A percentile compares a stretch with the other conserved stretches of the same genome.
These are phyloP conservation scores for Gobius niger DNA, from an alignment of 2,113 vertebrate genomes.

Conservation along the genomic window DNA sequence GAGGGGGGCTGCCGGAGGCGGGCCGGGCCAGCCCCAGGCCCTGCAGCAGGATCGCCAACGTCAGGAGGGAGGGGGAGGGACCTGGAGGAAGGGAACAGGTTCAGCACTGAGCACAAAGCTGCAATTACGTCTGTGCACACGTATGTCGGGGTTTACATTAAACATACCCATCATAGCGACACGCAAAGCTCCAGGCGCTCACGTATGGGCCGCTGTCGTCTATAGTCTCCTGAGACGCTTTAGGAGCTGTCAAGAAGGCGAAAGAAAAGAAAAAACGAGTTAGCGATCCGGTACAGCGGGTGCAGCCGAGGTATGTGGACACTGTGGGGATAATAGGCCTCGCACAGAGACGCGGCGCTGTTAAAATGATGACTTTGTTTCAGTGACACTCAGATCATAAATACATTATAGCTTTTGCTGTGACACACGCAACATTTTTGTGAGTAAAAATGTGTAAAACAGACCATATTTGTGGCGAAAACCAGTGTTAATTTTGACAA, in stretches of 20 bases:
- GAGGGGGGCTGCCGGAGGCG: conserved; percentile 13
- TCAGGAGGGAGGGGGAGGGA: neutral
- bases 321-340: neutral
- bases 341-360: too few relatives aligned
- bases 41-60: conserved; percentile 18
- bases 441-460: too few relatives aligned
- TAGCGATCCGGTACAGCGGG: neutral
- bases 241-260: neutral
- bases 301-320: neutral
- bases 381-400: too few relatives aligned
- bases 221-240: neutral
- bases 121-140: neutral
- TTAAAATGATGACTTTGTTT: too few relatives aligned
- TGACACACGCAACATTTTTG: too few relatives aligned
- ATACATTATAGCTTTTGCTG: too few relatives aligned
- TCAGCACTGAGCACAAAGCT: neutral
- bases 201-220: too few relatives aligned
- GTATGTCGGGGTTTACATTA: neutral
- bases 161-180: neutral
- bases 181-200: neutral
- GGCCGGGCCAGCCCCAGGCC: conserved; percentile 41
- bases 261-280: neutral
- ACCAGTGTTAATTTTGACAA: too few relatives aligned
- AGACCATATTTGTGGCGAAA: too few relatives aligned
- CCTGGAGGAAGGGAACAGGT: neutral